phyloP scores from a whole-genome alignment of 2,797 vertebrate species.

The Apodemus agrarius region DNA sequence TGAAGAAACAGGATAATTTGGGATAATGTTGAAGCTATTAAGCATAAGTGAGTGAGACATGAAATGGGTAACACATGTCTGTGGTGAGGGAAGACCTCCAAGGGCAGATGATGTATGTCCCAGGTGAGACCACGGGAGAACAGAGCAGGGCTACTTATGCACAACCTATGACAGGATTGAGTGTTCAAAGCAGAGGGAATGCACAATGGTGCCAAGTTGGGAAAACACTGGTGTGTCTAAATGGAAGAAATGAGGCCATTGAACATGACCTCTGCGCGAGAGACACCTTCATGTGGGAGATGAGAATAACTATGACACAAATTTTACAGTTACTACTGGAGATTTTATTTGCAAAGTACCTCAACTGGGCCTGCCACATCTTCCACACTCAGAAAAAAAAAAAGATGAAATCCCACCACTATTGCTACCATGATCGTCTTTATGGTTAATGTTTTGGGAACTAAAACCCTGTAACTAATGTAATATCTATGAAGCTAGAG shows the following conservation, averaged over 20 bases:
- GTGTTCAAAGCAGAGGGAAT: background rate
- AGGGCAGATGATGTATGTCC: background rate
- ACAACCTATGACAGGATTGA: background rate
- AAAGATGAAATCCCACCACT: background rate
- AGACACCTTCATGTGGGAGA: background rate
- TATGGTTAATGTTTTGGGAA: conserved; percentile 7
- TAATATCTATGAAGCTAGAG: conserved; percentile 42
- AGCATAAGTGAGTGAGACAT: background rate
- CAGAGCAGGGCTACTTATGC: background rate
- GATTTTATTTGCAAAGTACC: conserved; percentile 10
- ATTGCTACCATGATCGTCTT: background rate
- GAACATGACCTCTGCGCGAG: background rate
- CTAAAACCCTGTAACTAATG: conserved; percentile 28
- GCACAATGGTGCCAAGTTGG: background rate
- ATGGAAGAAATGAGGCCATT: background rate
- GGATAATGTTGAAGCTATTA: background rate
- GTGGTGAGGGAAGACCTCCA: background rate
- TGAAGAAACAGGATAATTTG: conserved; percentile 21
- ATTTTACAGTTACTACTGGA: background rate
- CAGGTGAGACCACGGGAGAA: background rate
- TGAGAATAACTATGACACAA: background rate
- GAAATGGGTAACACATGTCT: background rate
- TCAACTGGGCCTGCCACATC: background rate
- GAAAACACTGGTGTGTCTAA: background rate
- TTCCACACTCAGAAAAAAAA: background rate